Conservation (phyloP, 2,888 invertebrate species). For the Pachycephus smyrnensis region DNA sequence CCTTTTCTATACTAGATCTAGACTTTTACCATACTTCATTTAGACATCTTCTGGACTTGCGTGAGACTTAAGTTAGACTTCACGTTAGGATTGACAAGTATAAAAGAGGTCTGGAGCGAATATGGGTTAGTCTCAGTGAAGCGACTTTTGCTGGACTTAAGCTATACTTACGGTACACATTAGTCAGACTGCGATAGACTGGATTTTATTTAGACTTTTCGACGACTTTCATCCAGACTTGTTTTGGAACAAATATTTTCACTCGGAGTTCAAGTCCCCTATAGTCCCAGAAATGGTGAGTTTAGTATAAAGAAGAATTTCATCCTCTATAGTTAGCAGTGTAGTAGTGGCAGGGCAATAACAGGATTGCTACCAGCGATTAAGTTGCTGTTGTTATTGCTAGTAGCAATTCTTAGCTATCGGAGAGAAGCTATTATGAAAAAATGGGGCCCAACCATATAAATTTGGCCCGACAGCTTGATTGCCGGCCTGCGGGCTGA, state of each 20-base stretch:
- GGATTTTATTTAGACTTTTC: not conserved
- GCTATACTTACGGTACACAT: not conserved
- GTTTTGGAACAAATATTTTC: not conserved
- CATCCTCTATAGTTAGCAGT: not conserved
- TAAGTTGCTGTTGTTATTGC: not conserved
- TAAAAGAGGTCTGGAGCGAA: not conserved
- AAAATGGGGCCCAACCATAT: constrained; percentile 25
- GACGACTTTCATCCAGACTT: not conserved
- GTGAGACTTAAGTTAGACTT: too few species aligned
- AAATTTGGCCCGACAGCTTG: constrained; percentile 29
- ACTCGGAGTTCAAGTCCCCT: not conserved
- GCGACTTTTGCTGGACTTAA: not conserved
- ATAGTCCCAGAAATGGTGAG: not conserved
- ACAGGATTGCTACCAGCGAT: not conserved
- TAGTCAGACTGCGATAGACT: not conserved
- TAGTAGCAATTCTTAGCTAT: not conserved
- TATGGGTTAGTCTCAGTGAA: not conserved
- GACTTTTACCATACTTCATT: too few species aligned
- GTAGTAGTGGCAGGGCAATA: not conserved
- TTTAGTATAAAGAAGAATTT: not conserved
- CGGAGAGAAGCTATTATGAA: constrained; percentile 25
- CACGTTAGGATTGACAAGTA: not conserved
- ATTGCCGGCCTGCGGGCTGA: constrained; percentile 16
- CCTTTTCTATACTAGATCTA: too few species aligned
- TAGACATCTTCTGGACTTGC: not conserved